Conservation (phyloP, 2,113 vertebrate species). For the Oryzias woworae region DNA sequence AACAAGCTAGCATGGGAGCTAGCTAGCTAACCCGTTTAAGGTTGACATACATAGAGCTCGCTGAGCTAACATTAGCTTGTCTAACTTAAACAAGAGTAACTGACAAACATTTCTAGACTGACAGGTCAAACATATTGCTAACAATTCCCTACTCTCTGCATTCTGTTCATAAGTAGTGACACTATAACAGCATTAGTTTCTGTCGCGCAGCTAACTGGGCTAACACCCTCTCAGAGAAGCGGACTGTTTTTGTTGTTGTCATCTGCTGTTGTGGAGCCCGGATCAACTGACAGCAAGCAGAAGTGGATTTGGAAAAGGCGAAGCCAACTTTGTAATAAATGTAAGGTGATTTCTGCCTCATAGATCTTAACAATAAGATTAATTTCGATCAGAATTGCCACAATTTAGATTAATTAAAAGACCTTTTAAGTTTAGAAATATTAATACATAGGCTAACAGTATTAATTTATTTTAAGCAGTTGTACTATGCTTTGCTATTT, state of each 20-base stretch:
- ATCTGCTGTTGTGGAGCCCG: conserved; percentile 48
- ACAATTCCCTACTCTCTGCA: not conserved
- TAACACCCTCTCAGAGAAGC: conserved; percentile 55
- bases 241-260: conserved; percentile 81
- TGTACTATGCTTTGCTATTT: too few species aligned
- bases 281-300: not conserved
- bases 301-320: not conserved
- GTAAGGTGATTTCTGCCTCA: not conserved
- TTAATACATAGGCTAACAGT: too few species aligned
- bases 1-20: conserved; percentile 61
- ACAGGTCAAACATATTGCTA: conserved; percentile 9
- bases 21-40: conserved; percentile 63
- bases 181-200: conserved; percentile 41
- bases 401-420: too few species aligned
- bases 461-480: too few species aligned
- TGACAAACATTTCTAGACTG: conserved; percentile 33
- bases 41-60: conserved; percentile 64
- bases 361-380: not conserved
- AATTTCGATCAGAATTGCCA: too few species aligned
- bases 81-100: conserved; percentile 29
- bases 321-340: not conserved
- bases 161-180: conserved; percentile 13
- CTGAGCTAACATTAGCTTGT: conserved; percentile 47
- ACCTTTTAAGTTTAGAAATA: too few species aligned
- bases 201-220: conserved; percentile 55